Evolutionary conservation across 2,888 invertebrate species (phyloP).

Genomic region (Leucophora obtusa): DNA sequence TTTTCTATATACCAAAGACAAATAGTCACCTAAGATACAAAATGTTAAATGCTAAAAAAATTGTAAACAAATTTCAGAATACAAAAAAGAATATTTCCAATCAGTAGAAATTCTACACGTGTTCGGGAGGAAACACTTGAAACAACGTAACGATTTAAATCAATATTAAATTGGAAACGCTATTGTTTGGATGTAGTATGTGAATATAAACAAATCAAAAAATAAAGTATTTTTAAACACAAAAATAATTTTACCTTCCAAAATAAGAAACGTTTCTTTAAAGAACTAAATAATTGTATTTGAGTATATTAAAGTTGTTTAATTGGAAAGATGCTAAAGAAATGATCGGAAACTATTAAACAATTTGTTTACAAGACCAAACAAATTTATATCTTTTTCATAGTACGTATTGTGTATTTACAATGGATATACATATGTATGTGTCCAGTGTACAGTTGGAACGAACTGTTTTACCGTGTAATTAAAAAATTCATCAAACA

Average conservation of each 20-base stretch:
- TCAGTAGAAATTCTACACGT: constrained; percentile 24
- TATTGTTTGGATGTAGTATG: constrained; percentile 18
- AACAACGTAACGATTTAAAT: constrained; percentile 35
- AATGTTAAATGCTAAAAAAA: constrained; percentile 30
- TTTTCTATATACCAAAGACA: constrained; percentile 36
- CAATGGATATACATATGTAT: neutral
- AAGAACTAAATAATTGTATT: constrained; percentile 3
- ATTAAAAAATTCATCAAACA: too few species aligned
- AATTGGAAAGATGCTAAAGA: neutral
- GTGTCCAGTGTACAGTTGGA: neutral
- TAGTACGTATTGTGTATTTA: neutral
- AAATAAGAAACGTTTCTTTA: neutral
- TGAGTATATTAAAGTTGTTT: neutral
- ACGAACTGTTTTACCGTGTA: too few species aligned
- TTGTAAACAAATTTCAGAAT: constrained; percentile 24
- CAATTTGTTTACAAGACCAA: neutral
- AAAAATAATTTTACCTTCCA: constrained; percentile 5
- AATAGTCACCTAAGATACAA: constrained; percentile 53
- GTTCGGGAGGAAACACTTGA: constrained; percentile 37
- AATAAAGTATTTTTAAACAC: constrained; percentile 40
- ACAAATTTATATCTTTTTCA: neutral
- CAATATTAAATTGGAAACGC: constrained; percentile 38
- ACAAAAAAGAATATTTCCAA: neutral
- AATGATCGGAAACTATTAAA: constrained; percentile 1
- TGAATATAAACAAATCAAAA: constrained; percentile 44